Evolutionary conservation across 2,888 invertebrate genomes (phyloP), one percentile per base, ranked within the genome.

Genomic region (Polydrusus tereticollis): DNA sequence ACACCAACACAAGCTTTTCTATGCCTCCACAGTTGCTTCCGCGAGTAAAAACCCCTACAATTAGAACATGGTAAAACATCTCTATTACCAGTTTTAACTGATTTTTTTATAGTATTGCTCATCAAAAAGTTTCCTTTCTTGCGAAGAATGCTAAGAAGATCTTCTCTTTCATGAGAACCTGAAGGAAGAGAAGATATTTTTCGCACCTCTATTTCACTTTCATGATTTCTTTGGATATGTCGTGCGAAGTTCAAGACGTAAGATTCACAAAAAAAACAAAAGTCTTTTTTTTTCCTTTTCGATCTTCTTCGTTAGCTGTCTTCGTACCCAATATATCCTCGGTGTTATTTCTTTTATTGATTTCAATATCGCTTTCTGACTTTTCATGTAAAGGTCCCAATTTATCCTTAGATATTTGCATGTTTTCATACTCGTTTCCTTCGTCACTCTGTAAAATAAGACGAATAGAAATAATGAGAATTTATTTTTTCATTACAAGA

Each of bases 51-150:
- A n/a, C 73, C 73, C 6, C 62, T 20, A 26, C 73, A 75, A 41
- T 63, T 58, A 3, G 43, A n/a, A 36, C 75, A 75, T 8, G 73
- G 66, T 41, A 70, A 50, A 23, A 18, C 8, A 14, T n/a, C 57
- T n/a, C 33, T 58, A 23, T 45, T 1, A 69, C 64, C 20, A 72
- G 65, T 69, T 74, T 75, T 7, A 20, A 41, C 18, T 10, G 10
- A 16, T 6, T 52, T 23, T 66, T 69, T 14, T 43, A 14, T 1
- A 2, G 36, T 8, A 12, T n/a, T 7, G 16, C 33, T 66, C 38
- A 58, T 63, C 20, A 76, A 10, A 58, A 38, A 76, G 23, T 74
- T 76, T 43, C 72, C 73, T 52, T 69, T 69, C 41, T 64, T 73
- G 12, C 74, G 47, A 43, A 75, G 47, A n/a, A 26, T 16, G 47